Conservation (phyloP, 2,113 vertebrate species). For the Heterochromis multidens region DNA sequence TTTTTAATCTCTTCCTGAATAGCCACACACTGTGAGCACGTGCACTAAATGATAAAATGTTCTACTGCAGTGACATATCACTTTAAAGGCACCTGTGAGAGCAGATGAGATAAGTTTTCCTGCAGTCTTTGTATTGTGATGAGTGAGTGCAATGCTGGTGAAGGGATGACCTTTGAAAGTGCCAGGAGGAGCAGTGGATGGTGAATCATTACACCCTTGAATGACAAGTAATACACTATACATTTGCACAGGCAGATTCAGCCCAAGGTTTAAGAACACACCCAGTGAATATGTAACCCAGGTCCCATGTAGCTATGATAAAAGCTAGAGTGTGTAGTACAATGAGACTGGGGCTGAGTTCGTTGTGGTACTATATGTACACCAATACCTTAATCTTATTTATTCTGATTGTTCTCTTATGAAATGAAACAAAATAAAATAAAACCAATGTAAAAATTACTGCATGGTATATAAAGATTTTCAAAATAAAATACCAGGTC, state of each 20-base stretch:
- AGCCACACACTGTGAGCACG: neutral
- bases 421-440: too few species aligned
- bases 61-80: slow-evolving; percentile 10
- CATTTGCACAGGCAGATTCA: slow-evolving; percentile 12
- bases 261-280: slow-evolving; percentile 43
- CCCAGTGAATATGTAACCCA: slow-evolving; percentile 16
- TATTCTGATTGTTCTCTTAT: too few species aligned
- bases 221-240: slow-evolving; percentile 44
- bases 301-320: too few species aligned
- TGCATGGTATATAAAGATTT: too few species aligned
- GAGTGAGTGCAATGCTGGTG: slow-evolving; percentile 20
- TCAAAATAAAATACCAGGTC: neutral
- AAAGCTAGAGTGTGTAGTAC: too few species aligned
- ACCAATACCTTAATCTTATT: too few species aligned
- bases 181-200: slow-evolving; percentile 35
- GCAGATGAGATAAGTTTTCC: slow-evolving; percentile 33
- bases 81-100: slow-evolving; percentile 29
- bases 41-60: slow-evolving; percentile 1
- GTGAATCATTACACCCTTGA: slow-evolving; percentile 56
- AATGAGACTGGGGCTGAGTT: too few species aligned
- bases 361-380: too few species aligned
- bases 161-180: slow-evolving; percentile 56
- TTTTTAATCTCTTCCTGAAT: neutral
- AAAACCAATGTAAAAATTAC: too few species aligned
- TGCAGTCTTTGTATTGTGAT: slow-evolving; percentile 50